Percentiles rank a stretch among this genome's conserved stretches.
phyloP scores from a whole-genome alignment of 2,797 vertebrate species.

The Chelonia mydas region DNA sequence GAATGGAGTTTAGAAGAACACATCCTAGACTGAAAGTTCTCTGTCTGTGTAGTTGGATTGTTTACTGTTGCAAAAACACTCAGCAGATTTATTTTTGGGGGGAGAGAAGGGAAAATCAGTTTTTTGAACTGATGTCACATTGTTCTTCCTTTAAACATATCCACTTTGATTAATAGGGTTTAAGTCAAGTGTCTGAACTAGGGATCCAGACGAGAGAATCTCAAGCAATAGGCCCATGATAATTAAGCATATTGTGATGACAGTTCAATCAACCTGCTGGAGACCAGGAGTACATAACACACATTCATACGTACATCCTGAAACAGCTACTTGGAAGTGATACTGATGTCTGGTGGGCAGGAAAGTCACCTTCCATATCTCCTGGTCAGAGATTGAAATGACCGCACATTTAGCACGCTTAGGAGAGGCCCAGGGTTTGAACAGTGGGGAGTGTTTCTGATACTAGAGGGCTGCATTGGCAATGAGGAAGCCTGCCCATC shows the following conservation, averaged over 20 bases:
- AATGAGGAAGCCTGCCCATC: fast-evolving
- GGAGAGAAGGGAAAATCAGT: neutral
- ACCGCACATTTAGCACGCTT: fast-evolving
- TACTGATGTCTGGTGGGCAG: fast-evolving
- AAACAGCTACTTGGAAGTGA: neutral
- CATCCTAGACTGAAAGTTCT: neutral
- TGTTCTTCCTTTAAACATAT: neutral
- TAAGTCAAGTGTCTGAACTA: neutral
- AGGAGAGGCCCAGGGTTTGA: neutral
- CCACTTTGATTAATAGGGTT: neutral
- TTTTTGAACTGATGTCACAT: neutral
- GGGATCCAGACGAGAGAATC: neutral
- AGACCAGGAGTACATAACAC: neutral
- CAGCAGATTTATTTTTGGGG: neutral
- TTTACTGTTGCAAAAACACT: neutral
- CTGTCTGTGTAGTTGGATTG: neutral
- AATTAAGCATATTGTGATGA: neutral
- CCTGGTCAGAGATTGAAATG: neutral
- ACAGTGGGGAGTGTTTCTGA: neutral
- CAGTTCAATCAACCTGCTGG: neutral
- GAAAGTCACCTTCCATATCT: neutral
- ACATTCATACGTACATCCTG: neutral
- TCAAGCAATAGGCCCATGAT: neutral
- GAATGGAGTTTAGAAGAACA: neutral
- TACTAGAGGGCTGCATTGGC: fast-evolving